Base-by-base conservation (phyloP, 37 sponge, comb jelly and placozoan species). In the Beroe forskalii region DNA sequence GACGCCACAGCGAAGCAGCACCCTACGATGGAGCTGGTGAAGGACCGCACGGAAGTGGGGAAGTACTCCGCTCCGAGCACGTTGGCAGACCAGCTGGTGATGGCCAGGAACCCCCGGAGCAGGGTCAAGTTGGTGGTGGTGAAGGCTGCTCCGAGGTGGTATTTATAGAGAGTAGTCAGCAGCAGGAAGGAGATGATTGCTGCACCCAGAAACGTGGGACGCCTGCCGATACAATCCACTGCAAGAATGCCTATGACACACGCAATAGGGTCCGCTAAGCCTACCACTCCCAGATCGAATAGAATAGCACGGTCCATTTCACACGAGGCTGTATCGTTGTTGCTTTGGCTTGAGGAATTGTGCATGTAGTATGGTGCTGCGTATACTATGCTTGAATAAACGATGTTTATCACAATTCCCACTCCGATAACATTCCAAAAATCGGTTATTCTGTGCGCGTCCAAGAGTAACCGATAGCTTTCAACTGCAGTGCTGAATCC, bases 291-390 rank as follows among this genome's bases (percentile, higher is more conserved):
- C 3, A 64, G 66, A 22, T 64, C 66, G 66, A 22, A 64, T 27
- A 64, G 17, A 22, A 64, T 27, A 22, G 66, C 4, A 6, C 17
- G 14, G 66, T 64, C 66, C 25, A 64, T 30, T 64, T 23, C 6
- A 64, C 66, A 64, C 25, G 66, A n/a, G 4, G 4, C 31, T 64
- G 25, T 64, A n/a, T n/a, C n/a, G 60, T 55, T 55, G 55, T 17
- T 6, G 12, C 12, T 48, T 48, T 6, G 6, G 6, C 12, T 12
- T 3, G 4, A 6, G 4, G 25, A 23, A 64, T 23, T 23, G 25
- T 64, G 4, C 66, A 64, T 4, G 66, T 64, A 64, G 17, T 30
- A 27, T n/a, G 66, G 66, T 64, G 66, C 66, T 23, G 66, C 66
- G 66, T 64, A 64, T 64, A 64, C 4, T 27, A 6, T 23, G 17